Base-by-base conservation (phyloP, 2,888 invertebrate genomes). In the Sinodicranocentrus sp. region DNA sequence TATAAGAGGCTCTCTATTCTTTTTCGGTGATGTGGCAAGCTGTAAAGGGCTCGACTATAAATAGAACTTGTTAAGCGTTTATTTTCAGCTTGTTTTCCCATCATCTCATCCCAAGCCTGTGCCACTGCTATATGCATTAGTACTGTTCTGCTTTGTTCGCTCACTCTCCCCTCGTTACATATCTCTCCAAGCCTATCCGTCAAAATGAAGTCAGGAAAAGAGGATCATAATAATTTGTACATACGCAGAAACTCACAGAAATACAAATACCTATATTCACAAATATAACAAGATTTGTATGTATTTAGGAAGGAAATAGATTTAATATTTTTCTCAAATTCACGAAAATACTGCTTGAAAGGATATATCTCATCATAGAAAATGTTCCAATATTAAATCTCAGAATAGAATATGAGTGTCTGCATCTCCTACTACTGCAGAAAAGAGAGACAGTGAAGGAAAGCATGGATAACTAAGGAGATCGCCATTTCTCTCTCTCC, bases 21-120 rank as follows among this genome's bases (percentile, higher is more conserved):
- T 65, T 65, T 48, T 54, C 65, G 63, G 23, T 68, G 77, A 77
- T 68, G 77, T 68, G 26, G 77, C 28, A 26, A 44, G 67, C 59
- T 17, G 57, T 68, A 80, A 80, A 72, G 79, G 67, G 73, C 80
- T 73, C 67, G 72, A 73, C 80, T 80, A 80, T 73, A 80, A 80
- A 80, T 80, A 80, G 80, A 80, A 80, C 73, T 80, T 72, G 80
- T 72, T 80, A 80, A 80, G 80, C 80, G 80, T 72, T 80, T 80
- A 80, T 80, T 80, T 80, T 80, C 80, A 73, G 80, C 80, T 80
- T 80, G 73, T 72, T 73, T 80, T 80, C 80, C 73, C 73, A 67
- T 73, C 80, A 80, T 80, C 80, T 72, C 80, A 67, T 80, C 80
- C 80, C 80, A 44, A 80, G 80, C 72, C 80, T 80, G 80, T 72